These are phyloP conservation scores for Archips xylosteana DNA, from an alignment of 2,888 invertebrate species.

Conservation along the genomic window DNA sequence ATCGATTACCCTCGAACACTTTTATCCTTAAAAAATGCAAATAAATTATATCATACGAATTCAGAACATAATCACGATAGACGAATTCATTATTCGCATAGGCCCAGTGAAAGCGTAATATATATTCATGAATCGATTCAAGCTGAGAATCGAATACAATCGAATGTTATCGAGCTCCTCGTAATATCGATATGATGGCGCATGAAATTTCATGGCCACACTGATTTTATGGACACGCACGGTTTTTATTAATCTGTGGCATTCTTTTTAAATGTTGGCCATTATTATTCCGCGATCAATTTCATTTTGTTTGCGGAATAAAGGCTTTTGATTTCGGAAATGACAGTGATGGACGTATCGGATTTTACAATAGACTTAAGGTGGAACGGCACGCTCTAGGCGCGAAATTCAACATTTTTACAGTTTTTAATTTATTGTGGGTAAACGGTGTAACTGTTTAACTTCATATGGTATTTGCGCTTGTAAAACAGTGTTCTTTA, in stretches of 20 bases:
- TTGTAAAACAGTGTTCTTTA: no score
- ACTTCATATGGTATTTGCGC: no score
- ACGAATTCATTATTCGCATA: slow-evolving; percentile 48
- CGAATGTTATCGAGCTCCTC: slow-evolving; percentile 54
- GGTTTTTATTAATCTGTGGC: slow-evolving; percentile 41
- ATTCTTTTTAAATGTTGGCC: slow-evolving; percentile 31
- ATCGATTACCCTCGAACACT: slow-evolving; percentile 35
- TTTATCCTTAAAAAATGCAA: slow-evolving; percentile 42
- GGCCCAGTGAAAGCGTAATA: slow-evolving; percentile 54
- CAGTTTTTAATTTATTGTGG: no score
- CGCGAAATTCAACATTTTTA: no score
- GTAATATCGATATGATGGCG: slow-evolving; percentile 70
- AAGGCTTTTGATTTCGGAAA: slow-evolving; percentile 11
- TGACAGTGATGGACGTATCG: not conserved
- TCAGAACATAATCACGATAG: slow-evolving; percentile 47
- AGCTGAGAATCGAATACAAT: slow-evolving; percentile 51
- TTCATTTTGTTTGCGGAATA: slow-evolving; percentile 7
- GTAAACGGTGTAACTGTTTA: no score
- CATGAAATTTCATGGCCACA: slow-evolving; percentile 56
- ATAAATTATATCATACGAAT: slow-evolving; percentile 45
- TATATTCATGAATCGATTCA: slow-evolving; percentile 72
- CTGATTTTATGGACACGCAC: slow-evolving; percentile 48
- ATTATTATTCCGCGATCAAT: slow-evolving; percentile 32
- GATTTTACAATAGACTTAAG: not conserved
- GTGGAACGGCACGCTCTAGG: no score